Base-by-base conservation (phyloP, 2,113 vertebrate species). In the Pseudopipra pipra region DNA sequence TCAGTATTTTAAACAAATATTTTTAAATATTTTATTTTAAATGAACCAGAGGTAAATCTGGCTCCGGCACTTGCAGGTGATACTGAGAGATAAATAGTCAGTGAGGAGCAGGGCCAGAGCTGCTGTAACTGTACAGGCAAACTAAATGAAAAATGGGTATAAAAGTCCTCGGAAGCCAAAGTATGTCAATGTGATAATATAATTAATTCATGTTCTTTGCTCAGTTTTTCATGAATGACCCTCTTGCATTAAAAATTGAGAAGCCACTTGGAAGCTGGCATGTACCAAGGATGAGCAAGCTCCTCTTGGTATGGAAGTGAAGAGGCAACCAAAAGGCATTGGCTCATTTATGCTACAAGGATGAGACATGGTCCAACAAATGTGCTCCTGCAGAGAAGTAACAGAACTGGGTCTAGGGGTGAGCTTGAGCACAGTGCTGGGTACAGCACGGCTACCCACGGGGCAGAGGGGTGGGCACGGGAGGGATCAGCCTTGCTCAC, bases 381-480 rank as follows among this genome's bases (percentile, higher is more conserved):
- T 1, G 23, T 16, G 24, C 7, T 55, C 4, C 23, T 63, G 72
- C 68, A 62, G 72, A 65, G 76, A 14, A 59, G 9, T 11, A 37
- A 20, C 61, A n/a, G 44, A 39, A 31, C 4, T 41, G 0, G 2
- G 55, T 3, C 5, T 2, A 5, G 62, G 3, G 41, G 22, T 7
- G 17, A 86, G 59, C 25, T 37, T 8, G 55, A 54, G 55, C 58
- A 49, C 0, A 0, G 47, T 21, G 27, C 17, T 46, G 37, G 44
- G 39, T 0, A 25, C 1, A 0, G 28, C 0, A 0, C 11, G 35
- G 51, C 21, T 30, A 6, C 5, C 70, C 66, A 16, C 0, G 0
- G 23, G 35, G 30, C 1, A 25, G 20, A 61, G 11, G 11, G 11
- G 15, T 33, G 67, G n/a, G 72, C 12, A 54, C 27, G n/a, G 30